phyloP scores from a whole-genome alignment of 2,797 vertebrate genomes.

The Danio choprae region DNA sequence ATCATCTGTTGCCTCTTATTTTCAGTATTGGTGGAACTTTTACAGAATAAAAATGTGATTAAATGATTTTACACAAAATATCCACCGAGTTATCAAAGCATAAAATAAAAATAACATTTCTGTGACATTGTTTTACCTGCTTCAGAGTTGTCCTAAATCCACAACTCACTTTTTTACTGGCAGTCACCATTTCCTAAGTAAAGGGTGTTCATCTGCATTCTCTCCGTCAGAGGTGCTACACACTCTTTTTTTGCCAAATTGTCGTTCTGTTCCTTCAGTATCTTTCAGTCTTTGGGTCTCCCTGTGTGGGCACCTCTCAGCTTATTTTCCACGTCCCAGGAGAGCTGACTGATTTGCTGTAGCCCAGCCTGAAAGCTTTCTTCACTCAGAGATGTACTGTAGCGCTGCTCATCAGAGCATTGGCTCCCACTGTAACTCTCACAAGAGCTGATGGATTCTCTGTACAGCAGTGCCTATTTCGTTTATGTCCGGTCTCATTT shows the following conservation, averaged over 20 bases:
- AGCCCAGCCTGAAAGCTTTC: conserved; percentile 25
- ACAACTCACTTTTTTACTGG: conserved; percentile 33
- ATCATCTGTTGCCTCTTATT: too few relatives aligned
- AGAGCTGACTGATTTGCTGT: conserved; percentile 55
- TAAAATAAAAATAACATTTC: background rate
- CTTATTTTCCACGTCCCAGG: conserved; percentile 59
- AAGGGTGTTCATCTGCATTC: conserved; percentile 30
- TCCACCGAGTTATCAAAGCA: background rate
- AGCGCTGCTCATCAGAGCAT: conserved; percentile 17
- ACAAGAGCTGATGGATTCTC: conserved; percentile 25
- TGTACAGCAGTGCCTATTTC: conserved; percentile 12
- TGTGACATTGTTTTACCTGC: conserved; percentile 63
- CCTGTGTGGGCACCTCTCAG: conserved; percentile 35
- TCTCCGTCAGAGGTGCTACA: conserved; percentile 39
- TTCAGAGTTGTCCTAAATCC: conserved; percentile 27
- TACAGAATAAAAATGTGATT: too few relatives aligned
- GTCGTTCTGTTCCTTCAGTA: conserved; percentile 43
- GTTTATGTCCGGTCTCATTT: conserved; percentile 51
- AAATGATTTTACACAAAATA: background rate
- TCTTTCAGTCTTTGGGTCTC: conserved; percentile 13
- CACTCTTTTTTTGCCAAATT: conserved; percentile 48
- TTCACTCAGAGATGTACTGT: conserved; percentile 7
- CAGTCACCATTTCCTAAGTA: conserved; percentile 43
- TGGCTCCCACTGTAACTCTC: conserved; percentile 16
- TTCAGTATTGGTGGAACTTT: too few relatives aligned